Evolutionary conservation across 2,113 vertebrate species (phyloP), one percentile per base, ranked within the genome.

Genomic region (Mystacornis crossleyi): DNA sequence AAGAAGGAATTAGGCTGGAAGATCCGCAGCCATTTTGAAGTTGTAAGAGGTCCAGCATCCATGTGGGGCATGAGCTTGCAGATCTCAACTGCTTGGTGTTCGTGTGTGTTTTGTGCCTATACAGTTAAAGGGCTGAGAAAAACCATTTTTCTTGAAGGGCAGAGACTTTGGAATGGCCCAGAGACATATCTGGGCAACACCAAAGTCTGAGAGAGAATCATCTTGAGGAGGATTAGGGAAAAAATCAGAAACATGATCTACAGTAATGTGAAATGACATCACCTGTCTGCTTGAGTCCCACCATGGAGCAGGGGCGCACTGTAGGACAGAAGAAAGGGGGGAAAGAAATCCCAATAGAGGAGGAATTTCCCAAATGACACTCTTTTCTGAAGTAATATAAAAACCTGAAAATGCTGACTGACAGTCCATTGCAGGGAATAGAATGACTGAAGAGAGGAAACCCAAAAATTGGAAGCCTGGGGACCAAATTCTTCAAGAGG

Each of bases 1-100:
- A 62, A 43, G 51, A 92, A 92, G 48, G 53, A 80, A 75, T 89
- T 71, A 83, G 42, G 53, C 61, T 78, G 91, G 81, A 90, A 93
- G 90, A 86, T 64, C 36, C 0, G 17, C 75, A 95, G 58, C 53
- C 74, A 94, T 91, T 92, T 95, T 60, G 0, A 95, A 91, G 94
- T 94, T 73, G 66, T 89, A 92, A 90, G 79, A 90, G 65, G n/a
- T 33, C 19, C 58, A 87, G 67, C 51, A 73, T 53, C 73, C 40
- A 36, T 15, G 48, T 69, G 75, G 82, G 86, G 65, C 45, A 47
- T 50, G 77, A 70, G 62, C 58, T 33, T 78, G 67, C 81, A 77
- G 78, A 89, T 38, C 83, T 94, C 36, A 90, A 3, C 43, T 81
- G 61, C 60, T 74, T 67, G 25, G 2, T 55, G 74, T 74, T 54